Base-by-base conservation (phyloP, 2,888 invertebrate species). In the Cephus pygmeus region DNA sequence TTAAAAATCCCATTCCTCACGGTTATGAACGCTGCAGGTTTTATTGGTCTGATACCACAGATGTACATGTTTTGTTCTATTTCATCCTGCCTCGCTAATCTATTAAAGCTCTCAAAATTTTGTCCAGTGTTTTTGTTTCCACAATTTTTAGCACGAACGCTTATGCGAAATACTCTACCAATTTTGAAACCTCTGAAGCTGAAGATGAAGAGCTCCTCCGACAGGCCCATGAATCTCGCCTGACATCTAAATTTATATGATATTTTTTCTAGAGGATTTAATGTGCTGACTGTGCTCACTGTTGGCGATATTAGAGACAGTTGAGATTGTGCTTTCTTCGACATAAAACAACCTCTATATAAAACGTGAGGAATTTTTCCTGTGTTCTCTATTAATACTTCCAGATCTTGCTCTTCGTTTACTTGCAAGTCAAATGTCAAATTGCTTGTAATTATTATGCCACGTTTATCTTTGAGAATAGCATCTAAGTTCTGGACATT, bases 131-230 rank as follows among this genome's bases (percentile, higher is more conserved):
- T 15, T 71, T 30, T 23, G 23, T 56, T 56, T 56, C 9, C 23
- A 23, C 1, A 76, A 73, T 80, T 83, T 78, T 83, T 85, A 11
- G 87, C 87, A 33, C 91, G 89, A 34, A 94, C 92, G 86, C 91
- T 92, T 79, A 95, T 93, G 79, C 92, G 91, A 83, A 96, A 92
- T 77, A 92, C 91, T 81, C 95, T 93, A 81, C 93, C 94, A 35
- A 95, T 92, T 88, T 93, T 93, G 86, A 95, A 95, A 36, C 92
- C 92, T 86, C 92, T 92, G 86, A 96, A 96, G 73, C 92, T 87
- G 82, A 96, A 93, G 34, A 94, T 90, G 75, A 95, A 90, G 69
- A 93, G 89, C 92, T 96, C 96, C 81, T 92, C 93, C 15, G 93
- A 93, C 73, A 87, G 89, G 3, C 96, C 96, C 78, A 94, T 91